phyloP scores from a whole-genome alignment of 1,140 invertebrate genomes.

The Sesamia nonagrioides region DNA sequence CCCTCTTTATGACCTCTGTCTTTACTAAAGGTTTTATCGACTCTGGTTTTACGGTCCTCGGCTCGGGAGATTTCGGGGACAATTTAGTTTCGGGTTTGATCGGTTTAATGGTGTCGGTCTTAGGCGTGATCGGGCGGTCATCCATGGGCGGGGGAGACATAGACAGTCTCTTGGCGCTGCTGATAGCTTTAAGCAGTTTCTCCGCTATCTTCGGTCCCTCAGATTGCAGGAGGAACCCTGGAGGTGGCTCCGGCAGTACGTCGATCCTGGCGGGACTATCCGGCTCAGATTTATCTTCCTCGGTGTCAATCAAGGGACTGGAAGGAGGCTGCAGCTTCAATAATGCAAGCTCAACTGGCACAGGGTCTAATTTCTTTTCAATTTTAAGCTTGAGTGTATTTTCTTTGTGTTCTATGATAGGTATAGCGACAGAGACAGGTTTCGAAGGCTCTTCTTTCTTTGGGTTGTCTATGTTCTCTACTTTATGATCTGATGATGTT shows the following conservation, averaged over 20 bases:
- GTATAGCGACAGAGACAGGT: slow-evolving; percentile 64
- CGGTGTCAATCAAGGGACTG: slow-evolving; percentile 87
- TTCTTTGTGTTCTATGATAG: slow-evolving; percentile 73
- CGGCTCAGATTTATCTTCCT: slow-evolving; percentile 88
- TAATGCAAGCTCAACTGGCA: slow-evolving; percentile 56
- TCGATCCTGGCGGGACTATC: slow-evolving; percentile 85
- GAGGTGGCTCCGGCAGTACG: slow-evolving; percentile 84
- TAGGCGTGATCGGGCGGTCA: slow-evolving; percentile 69
- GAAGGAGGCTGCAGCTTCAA: slow-evolving; percentile 76
- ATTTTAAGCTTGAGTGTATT: slow-evolving; percentile 66
- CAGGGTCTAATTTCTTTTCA: slow-evolving; percentile 54
- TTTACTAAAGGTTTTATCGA: slow-evolving; percentile 68
- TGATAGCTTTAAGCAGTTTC: slow-evolving; percentile 88
- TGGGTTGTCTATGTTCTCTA: slow-evolving; percentile 58
- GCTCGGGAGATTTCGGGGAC: slow-evolving; percentile 67
- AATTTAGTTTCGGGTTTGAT: slow-evolving; percentile 68
- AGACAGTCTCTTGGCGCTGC: slow-evolving; percentile 84
- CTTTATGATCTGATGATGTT: slow-evolving; percentile 42
- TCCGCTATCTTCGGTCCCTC: slow-evolving; percentile 89
- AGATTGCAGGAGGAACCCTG: slow-evolving; percentile 82
- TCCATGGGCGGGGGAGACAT: slow-evolving; percentile 81
- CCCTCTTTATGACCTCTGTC: slow-evolving; percentile 68
- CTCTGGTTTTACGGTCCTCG: slow-evolving; percentile 66
- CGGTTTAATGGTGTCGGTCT: slow-evolving; percentile 68
- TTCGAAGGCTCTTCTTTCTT: slow-evolving; percentile 63